A percentile compares a stretch with the other conserved stretches of the same genome.
Conservation (phyloP, 37 sponge, comb jelly and placozoan species). For the Beroe forskalii region DNA sequence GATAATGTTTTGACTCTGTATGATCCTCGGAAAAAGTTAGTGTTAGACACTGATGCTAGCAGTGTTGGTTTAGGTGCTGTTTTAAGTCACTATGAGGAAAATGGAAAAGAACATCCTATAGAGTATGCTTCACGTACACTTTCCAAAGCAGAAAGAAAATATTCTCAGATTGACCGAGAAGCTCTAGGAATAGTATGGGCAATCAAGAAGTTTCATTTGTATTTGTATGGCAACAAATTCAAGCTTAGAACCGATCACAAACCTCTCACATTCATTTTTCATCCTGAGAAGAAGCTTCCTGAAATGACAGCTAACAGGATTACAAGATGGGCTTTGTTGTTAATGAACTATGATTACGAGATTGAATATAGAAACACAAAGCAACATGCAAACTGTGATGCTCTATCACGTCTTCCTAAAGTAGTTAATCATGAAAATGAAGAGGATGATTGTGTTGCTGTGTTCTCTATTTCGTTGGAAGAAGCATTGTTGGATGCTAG, state of each 20-base stretch:
- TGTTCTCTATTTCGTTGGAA: not conserved
- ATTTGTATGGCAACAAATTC: constrained; percentile 21
- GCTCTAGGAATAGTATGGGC: constrained; percentile 64
- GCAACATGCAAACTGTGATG: constrained; percentile 69
- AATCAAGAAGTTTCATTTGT: constrained; percentile 33
- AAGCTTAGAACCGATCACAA: constrained; percentile 67
- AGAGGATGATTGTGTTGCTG: not conserved
- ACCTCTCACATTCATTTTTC: constrained; percentile 67
- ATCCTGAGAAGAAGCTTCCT: constrained; percentile 64
- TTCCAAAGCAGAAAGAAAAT: not conserved
- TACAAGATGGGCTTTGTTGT: constrained; percentile 69
- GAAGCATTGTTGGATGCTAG: not conserved
- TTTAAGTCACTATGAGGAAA: not conserved
- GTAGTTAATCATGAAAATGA: not conserved
- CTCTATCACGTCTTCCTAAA: constrained; percentile 50
- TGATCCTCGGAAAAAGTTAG: not conserved
- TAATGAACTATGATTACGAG: constrained; percentile 63
- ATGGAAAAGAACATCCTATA: not conserved
- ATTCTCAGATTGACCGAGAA: constrained; percentile 59
- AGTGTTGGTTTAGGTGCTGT: not conserved
- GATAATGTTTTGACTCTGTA: not conserved
- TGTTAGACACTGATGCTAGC: not conserved
- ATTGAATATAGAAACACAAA: constrained; percentile 65
- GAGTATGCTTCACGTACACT: constrained; percentile 27
- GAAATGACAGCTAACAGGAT: constrained; percentile 67